A percentile compares a stretch with the other conserved stretches of the same genome.
phyloP scores from a whole-genome alignment of 2,113 vertebrate genomes.

The Lynx canadensis region DNA sequence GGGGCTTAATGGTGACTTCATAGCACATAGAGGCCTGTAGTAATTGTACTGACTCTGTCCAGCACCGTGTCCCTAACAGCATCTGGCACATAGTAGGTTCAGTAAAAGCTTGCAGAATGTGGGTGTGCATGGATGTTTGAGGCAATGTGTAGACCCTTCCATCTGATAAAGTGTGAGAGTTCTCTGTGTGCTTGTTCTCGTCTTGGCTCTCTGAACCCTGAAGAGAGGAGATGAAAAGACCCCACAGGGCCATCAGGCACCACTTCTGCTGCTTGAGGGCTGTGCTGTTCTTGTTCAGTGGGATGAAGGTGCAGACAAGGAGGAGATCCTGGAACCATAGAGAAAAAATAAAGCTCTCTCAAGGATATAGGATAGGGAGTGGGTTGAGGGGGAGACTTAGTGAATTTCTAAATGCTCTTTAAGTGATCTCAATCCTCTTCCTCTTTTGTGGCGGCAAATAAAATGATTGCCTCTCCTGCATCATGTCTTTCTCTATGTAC shows the following conservation, averaged over 20 bases:
- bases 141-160: not conserved
- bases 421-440: not conserved
- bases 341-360: not conserved
- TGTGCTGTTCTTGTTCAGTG: not conserved
- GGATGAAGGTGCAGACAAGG: not conserved
- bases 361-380: not conserved
- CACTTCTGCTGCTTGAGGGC: not conserved
- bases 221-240: not conserved
- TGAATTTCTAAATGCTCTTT: not conserved
- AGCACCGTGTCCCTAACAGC: not conserved
- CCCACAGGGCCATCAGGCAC: accelerated
- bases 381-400: not conserved
- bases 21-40: accelerated
- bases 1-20: not conserved
- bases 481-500: not conserved
- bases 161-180: not conserved
- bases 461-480: not conserved
- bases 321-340: not conserved
- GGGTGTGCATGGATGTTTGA: not conserved
- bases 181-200: accelerated
- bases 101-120: not conserved
- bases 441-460: not conserved
- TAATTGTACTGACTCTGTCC: not conserved
- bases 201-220: not conserved
- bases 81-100: not conserved